Evolutionary conservation across 2,113 vertebrate species (phyloP).

Genomic region (Bostrychus sinensis): DNA sequence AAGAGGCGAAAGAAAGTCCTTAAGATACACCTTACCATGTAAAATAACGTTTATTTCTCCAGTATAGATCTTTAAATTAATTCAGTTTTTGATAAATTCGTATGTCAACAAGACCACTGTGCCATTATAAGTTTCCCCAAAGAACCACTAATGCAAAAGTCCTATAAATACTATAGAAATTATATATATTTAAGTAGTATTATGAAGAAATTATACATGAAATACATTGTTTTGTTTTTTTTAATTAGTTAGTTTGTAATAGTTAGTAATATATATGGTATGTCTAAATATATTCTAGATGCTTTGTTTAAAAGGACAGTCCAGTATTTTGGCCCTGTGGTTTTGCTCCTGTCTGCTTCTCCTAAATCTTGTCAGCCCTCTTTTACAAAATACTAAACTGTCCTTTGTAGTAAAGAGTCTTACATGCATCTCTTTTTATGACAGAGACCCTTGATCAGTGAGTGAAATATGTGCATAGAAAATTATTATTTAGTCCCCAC

Average conservation of each 20-base stretch:
- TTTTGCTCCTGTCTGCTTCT: not conserved
- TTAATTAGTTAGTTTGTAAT: too few relatives aligned
- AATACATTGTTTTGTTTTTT: slow-evolving; percentile 40
- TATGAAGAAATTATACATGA: slow-evolving; percentile 55
- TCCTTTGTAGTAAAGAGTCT: too few relatives aligned
- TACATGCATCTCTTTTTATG: too few relatives aligned
- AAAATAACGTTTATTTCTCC: too few relatives aligned
- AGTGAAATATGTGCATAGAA: too few relatives aligned
- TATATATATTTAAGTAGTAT: slow-evolving; percentile 59
- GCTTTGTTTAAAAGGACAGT: slow-evolving; percentile 45
- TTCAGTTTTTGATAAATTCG: too few relatives aligned
- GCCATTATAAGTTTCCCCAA: slow-evolving; percentile 63
- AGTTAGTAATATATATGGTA: slow-evolving; percentile 63
- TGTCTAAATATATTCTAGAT: slow-evolving; percentile 54
- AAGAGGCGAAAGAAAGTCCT: slow-evolving; percentile 33
- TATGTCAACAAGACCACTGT: slow-evolving; percentile 70
- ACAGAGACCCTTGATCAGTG: too few relatives aligned
- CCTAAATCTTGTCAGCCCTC: too few relatives aligned
- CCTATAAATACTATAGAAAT: slow-evolving; percentile 60
- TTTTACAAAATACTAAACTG: too few relatives aligned
- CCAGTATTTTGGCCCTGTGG: not conserved
- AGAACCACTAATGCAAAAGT: slow-evolving; percentile 61
- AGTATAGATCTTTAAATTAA: too few relatives aligned
- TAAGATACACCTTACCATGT: too few relatives aligned
- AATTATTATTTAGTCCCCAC: too few relatives aligned